A percentile compares a stretch with the other conserved stretches of the same genome.
These are phyloP conservation scores for Poeciliopsis presidionis DNA, from an alignment of 2,797 vertebrate species.

Conservation along the genomic window DNA sequence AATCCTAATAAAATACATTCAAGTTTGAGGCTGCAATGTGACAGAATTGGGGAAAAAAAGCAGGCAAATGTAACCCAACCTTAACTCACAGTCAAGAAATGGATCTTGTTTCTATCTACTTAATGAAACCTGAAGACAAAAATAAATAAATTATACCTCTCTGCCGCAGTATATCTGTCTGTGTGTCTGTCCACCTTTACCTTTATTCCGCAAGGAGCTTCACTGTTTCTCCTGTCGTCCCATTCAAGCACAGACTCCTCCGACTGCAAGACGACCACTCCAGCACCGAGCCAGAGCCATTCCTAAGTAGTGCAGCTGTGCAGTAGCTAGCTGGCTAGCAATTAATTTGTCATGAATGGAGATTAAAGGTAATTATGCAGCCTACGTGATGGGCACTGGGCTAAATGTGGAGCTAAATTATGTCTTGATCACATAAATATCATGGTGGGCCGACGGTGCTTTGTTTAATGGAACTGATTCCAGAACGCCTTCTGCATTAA, in stretches of 20 bases:
- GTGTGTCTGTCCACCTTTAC: no score
- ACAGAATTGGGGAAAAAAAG: background rate
- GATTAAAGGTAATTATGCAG: constrained; percentile 20
- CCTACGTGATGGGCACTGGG: constrained; percentile 5
- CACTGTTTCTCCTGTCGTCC: background rate
- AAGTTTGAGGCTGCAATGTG: background rate
- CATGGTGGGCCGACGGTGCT: constrained; percentile 14
- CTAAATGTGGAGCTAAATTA: constrained; percentile 28
- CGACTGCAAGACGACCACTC: constrained; percentile 1
- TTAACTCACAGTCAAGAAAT: background rate
- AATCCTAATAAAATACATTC: background rate
- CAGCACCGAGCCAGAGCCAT: constrained; percentile 2
- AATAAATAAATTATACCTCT: no score
- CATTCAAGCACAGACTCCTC: background rate
- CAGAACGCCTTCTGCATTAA: constrained; percentile 4
- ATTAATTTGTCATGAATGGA: constrained; percentile 24
- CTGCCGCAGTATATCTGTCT: no score
- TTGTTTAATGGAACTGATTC: constrained; percentile 13
- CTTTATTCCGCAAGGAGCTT: background rate
- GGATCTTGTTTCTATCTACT: background rate
- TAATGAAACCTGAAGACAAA: background rate
- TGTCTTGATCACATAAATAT: constrained; percentile 22
- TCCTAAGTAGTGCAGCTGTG: constrained; percentile 22
- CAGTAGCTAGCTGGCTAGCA: constrained; percentile 10
- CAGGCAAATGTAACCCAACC: background rate